Evolutionary conservation across 2,888 invertebrate genomes (phyloP).

Genomic region (Dorcus parallelipipedus): DNA sequence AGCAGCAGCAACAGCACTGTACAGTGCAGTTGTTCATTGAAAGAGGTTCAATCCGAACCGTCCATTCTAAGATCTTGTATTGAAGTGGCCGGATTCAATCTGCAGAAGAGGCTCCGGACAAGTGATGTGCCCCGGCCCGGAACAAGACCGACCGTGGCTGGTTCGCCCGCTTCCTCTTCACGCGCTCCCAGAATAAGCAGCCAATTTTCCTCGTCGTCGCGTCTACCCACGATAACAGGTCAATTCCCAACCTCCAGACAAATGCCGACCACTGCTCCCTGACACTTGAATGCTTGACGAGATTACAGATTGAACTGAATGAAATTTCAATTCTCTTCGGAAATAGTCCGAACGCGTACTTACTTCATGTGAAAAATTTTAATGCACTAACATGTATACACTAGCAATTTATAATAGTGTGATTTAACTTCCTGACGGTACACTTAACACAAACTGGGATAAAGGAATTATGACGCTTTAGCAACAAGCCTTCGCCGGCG

Average conservation of each 20-base stretch:
- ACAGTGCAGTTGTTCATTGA: no score
- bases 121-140: conserved; percentile 34
- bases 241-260: conserved; percentile 33
- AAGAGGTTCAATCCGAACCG: no score
- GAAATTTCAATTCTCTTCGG: conserved; percentile 15
- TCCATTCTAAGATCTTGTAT: no score
- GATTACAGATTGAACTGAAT: conserved; percentile 19
- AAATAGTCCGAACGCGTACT: no score
- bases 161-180: conserved; percentile 25
- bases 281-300: conserved; percentile 19
- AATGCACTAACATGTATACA: no score
- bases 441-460: no score
- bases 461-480: no score
- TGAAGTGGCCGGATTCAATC: conserved; percentile 34
- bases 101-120: conserved; percentile 33
- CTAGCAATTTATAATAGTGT: no score
- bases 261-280: conserved; percentile 21
- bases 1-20: no score
- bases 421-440: no score
- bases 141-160: conserved; percentile 30
- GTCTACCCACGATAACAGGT: conserved; percentile 35
- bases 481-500: no score
- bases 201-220: conserved; percentile 39
- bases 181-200: conserved; percentile 34
- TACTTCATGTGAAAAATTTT: no score